These are phyloP conservation scores for Cotesia congregata DNA, from an alignment of 2,888 invertebrate species.

Conservation along the genomic window DNA sequence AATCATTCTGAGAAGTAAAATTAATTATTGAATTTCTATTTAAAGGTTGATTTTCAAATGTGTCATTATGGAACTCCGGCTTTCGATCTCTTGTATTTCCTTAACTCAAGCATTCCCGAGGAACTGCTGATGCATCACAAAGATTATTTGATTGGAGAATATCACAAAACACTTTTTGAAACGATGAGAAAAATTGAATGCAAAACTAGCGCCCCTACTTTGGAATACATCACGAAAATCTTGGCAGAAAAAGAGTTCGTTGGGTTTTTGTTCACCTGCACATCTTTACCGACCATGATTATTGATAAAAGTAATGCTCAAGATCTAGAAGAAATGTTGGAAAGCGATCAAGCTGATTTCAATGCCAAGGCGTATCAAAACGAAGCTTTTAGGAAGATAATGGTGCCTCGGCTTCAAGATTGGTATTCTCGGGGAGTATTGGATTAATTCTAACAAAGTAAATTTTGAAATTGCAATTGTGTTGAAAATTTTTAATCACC, in stretches of 20 bases:
- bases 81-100: constrained; percentile 70
- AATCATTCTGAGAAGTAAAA: too few species aligned
- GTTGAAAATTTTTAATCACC: too few species aligned
- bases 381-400: constrained; percentile 47
- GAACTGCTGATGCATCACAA: constrained; percentile 49
- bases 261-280: constrained; percentile 53
- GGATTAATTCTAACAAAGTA: constrained; percentile 42
- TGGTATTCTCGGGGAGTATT: constrained; percentile 58
- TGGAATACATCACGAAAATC: constrained; percentile 48
- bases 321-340: constrained; percentile 56
- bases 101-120: constrained; percentile 65
- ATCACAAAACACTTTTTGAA: constrained; percentile 47
- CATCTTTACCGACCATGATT: constrained; percentile 57
- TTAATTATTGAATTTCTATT: constrained; percentile 33
- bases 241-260: constrained; percentile 48
- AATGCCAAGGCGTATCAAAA: constrained; percentile 48
- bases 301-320: constrained; percentile 53
- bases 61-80: constrained; percentile 68
- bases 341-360: constrained; percentile 22
- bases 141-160: constrained; percentile 55
- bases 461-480: too few species aligned
- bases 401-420: constrained; percentile 53
- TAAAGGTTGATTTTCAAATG: constrained; percentile 71
- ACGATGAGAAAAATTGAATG: constrained; percentile 58
- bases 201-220: constrained; percentile 55